These are phyloP conservation scores for Halocynthia aurantium DNA, from an alignment of 23 tunicate species.

Conservation along the genomic window DNA sequence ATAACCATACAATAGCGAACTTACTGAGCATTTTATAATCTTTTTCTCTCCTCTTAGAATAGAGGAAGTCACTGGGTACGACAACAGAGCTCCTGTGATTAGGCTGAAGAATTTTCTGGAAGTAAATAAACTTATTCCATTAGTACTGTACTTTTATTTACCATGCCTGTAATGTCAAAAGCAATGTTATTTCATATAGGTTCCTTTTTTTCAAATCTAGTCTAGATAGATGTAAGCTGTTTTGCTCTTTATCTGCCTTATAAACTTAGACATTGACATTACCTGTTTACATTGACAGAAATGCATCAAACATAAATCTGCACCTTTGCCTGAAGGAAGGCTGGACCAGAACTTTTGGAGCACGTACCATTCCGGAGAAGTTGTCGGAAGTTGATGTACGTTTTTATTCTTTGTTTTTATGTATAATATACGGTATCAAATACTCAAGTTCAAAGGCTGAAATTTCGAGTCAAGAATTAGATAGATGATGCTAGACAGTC, in stretches of 20 bases:
- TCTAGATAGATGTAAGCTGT: no score
- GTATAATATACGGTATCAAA: no score
- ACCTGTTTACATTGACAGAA: slow-evolving; percentile 24
- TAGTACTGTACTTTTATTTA: background rate
- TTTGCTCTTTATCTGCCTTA: background rate
- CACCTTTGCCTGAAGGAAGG: slow-evolving; percentile 59
- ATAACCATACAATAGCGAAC: background rate
- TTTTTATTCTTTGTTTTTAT: no score
- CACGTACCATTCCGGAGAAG: slow-evolving; percentile 70
- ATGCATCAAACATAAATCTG: slow-evolving; percentile 49
- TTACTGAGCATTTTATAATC: background rate
- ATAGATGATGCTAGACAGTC: no score
- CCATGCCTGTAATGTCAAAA: no score
- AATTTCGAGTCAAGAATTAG: no score
- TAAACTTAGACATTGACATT: background rate
- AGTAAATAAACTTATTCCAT: slow-evolving; percentile 13
- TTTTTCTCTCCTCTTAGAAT: slow-evolving; percentile 25
- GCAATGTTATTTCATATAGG: no score
- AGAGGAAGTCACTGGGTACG: slow-evolving; percentile 43
- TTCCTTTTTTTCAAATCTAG: no score
- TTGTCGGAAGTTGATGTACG: slow-evolving; percentile 56
- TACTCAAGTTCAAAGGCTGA: no score
- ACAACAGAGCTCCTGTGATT: slow-evolving; percentile 44
- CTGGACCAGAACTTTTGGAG: slow-evolving; percentile 62
- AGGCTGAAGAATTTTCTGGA: slow-evolving; percentile 63